These are phyloP conservation scores for Oncopeltus fasciatus DNA, from an alignment of 1,140 invertebrate genomes.

Conservation along the genomic window DNA sequence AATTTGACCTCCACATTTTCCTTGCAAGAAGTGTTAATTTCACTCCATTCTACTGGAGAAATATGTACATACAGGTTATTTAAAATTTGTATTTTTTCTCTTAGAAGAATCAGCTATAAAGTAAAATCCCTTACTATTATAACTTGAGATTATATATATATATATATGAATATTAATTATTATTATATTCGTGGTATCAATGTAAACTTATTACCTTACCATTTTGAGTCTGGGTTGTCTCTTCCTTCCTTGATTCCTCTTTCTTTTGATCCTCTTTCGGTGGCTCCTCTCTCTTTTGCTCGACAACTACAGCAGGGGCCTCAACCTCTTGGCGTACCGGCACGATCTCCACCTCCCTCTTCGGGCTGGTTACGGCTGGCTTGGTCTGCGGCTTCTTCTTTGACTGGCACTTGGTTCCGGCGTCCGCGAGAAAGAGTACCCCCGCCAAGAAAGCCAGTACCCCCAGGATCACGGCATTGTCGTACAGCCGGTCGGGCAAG, in stretches of 20 bases:
- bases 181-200: no score
- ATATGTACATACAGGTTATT: no score
- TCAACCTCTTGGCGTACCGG: not conserved
- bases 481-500: conserved; percentile 45
- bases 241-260: not conserved
- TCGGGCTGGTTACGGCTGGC: not conserved
- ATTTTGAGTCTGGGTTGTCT: not conserved
- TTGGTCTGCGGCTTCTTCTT: conserved; percentile 14
- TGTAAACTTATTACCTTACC: no score
- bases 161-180: no score
- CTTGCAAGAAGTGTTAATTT: no score
- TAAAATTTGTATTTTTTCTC: no score
- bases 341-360: conserved; percentile 5
- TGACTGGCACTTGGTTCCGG: conserved; percentile 29
- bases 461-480: conserved; percentile 53
- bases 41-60: no score
- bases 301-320: not conserved
- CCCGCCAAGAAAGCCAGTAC: conserved; percentile 49
- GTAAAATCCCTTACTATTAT: no score
- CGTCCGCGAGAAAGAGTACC: conserved; percentile 48
- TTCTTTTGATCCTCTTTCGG: no score
- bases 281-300: conserved; percentile 3
- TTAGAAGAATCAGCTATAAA: no score
- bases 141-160: no score
- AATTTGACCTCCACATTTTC: no score